phyloP scores from a whole-genome alignment of 2,113 vertebrate species.

The Plestiodon gilberti region DNA sequence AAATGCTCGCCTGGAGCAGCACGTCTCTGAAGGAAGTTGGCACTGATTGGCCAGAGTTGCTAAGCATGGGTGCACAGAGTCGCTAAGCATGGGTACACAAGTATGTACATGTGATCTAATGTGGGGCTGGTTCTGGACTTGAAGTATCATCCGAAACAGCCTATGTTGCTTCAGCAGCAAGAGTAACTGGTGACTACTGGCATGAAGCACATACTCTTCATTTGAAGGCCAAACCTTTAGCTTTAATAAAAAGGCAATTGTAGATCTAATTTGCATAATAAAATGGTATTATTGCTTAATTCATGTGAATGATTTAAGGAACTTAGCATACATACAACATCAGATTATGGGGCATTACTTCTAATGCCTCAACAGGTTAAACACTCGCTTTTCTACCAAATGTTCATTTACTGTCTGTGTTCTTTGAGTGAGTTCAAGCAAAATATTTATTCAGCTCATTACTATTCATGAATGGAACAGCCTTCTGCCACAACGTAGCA shows the following conservation, averaged over 20 bases:
- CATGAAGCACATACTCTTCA: neutral
- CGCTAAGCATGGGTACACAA: too few relatives aligned
- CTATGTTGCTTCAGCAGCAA: neutral
- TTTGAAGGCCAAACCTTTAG: neutral
- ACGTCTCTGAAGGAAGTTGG: too few relatives aligned
- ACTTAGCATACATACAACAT: neutral
- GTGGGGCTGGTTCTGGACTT: too few relatives aligned
- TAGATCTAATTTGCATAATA: neutral
- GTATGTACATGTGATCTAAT: too few relatives aligned
- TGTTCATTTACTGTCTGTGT: constrained; percentile 13
- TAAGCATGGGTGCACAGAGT: too few relatives aligned
- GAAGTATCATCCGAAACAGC: too few relatives aligned
- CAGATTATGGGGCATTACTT: constrained; percentile 4
- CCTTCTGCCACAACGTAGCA: neutral
- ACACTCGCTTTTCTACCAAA: constrained; percentile 15
- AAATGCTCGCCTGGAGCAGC: too few relatives aligned
- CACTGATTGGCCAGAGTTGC: too few relatives aligned
- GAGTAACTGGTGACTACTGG: neutral
- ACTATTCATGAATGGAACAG: neutral
- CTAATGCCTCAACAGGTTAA: constrained; percentile 1
- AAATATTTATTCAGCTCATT: constrained; percentile 12
- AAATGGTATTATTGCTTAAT: neutral
- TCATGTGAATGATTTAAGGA: neutral
- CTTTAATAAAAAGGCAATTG: neutral
- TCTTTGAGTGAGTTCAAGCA: neutral